phyloP scores from a whole-genome alignment of 1,140 invertebrate species.

The Leptinotarsa lineolata region DNA sequence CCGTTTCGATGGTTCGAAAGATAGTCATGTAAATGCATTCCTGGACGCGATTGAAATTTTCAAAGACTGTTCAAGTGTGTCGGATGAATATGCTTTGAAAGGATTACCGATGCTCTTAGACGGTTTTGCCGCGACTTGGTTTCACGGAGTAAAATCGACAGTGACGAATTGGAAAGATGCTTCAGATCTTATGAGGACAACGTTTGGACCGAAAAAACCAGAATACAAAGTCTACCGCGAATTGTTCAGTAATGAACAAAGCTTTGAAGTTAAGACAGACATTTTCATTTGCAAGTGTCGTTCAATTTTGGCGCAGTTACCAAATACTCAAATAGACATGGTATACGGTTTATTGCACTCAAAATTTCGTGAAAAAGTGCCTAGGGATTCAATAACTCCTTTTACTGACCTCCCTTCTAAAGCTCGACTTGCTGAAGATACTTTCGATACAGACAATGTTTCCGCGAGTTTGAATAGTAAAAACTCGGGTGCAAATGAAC shows the following conservation, averaged over 20 bases:
- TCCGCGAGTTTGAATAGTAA: too few species aligned
- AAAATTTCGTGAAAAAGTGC: constrained; percentile 16
- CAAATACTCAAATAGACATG: too few species aligned
- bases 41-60: background rate
- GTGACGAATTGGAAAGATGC: too few species aligned
- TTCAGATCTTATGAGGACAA: too few species aligned
- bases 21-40: background rate
- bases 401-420: too few species aligned
- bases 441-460: too few species aligned
- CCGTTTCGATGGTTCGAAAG: constrained; percentile 6
- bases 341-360: constrained; percentile 18
- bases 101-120: constrained; percentile 11
- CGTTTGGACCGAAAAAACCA: too few species aligned
- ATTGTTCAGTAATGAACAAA: constrained; percentile 15
- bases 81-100: constrained; percentile 11
- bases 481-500: too few species aligned
- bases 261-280: constrained; percentile 20
- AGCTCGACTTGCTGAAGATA: too few species aligned
- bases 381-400: background rate
- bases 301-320: constrained; percentile 19
- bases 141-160: too few species aligned
- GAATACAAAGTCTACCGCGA: too few species aligned
- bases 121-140: constrained; percentile 20
- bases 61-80: constrained; percentile 9
- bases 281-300: constrained; percentile 27